Evolutionary conservation across 2,113 vertebrate genomes (phyloP).

Genomic region (Poeciliopsis occidentalis): DNA sequence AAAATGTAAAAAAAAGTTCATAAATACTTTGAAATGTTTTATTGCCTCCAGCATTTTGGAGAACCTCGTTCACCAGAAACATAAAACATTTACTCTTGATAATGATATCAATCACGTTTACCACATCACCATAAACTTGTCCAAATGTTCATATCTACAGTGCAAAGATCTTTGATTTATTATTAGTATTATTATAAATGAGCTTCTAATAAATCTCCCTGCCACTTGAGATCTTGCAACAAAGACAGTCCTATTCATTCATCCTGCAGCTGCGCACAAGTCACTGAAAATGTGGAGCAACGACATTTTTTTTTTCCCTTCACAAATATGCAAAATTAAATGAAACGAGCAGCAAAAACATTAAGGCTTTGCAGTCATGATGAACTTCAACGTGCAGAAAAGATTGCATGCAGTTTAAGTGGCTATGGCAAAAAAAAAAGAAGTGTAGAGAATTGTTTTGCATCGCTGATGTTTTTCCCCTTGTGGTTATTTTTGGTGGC

Average conservation of each 20-base stretch:
- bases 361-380: background rate
- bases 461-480: constrained; percentile 48
- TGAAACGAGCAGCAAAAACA: too few species aligned
- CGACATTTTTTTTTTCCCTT: background rate
- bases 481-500: constrained; percentile 61
- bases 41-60: background rate
- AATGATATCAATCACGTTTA: background rate
- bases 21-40: background rate
- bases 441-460: constrained; percentile 60
- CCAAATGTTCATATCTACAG: background rate
- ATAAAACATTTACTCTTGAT: background rate
- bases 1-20: background rate
- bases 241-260: background rate
- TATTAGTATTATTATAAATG: too few species aligned
- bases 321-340: background rate
- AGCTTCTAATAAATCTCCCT: constrained; percentile 3
- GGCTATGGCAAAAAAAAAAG: constrained; percentile 64
- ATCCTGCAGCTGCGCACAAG: background rate
- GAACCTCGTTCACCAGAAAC: background rate
- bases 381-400: background rate
- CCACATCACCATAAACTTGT: background rate
- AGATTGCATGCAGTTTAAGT: constrained; percentile 43
- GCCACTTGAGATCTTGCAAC: background rate
- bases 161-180: constrained; percentile 1
- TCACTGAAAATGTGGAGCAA: background rate